Base-by-base conservation (phyloP, 2,113 vertebrate genomes). In the Engystomops pustulosus region DNA sequence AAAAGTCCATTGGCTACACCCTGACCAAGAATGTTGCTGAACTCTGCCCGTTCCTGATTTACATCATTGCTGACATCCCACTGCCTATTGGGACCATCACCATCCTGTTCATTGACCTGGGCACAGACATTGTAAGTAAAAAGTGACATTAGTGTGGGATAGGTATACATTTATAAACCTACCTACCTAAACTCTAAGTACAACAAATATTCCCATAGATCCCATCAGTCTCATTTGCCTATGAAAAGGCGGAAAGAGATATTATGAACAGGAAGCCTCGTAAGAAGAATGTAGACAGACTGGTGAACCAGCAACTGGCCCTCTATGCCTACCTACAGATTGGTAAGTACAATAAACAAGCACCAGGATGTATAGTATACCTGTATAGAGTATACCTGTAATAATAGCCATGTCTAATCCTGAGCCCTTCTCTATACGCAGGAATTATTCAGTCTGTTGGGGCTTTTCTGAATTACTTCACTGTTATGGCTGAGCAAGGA, bases 1-100 rank as follows among this genome's bases (percentile, higher is more conserved):
- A 95, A 91, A 95, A 95, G 88, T 94, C 94, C 0, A 95, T 95
- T 3, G 94, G 93, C 2, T 95, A 95, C 79, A 95, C 94, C 1
- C 87, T 95, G 88, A 95, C 94, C 60, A 95, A 95, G 90, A 95
- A 95, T 15, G 94, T 94, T 1, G 94, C 94, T 0, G 94, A 95
- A 51, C 91, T 95, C 14, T 95, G 94, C 36, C 94, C 94, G 25
- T 95, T 95, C 53, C 87, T 95, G 44, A 92, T 95, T 85, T 95
- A 94, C 86, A 93, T 94, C 32, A 92, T 93, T 0, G 87, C 88
- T 12, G 93, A 92, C 83, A 69, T 95, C 2, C 94, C 94, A 0
- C 86, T 95, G 75, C 94, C 94, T 77, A 94, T 95, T 3, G 94
- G 94, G 62, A 95, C 94, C n/a, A 93, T 95, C 78, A 95, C 94